Evolutionary conservation across 2,888 invertebrate species (phyloP).

Genomic region (Zhuqinia jingwanae): DNA sequence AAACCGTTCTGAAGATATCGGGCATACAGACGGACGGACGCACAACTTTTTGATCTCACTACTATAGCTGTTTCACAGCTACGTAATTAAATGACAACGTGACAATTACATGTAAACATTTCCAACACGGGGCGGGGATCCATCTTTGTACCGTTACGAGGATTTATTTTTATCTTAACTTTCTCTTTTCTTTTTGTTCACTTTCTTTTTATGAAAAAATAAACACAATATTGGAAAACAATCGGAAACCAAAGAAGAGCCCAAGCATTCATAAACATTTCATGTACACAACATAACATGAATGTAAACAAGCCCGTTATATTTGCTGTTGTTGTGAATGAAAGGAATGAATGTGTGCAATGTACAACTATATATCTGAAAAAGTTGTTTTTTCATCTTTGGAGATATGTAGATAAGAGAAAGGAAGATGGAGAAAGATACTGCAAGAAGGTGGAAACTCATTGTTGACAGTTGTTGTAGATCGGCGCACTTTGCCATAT

Average conservation of each 20-base stretch:
- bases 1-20: too few species aligned
- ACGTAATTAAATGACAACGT: too few species aligned
- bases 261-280: conserved; percentile 11
- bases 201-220: conserved; percentile 16
- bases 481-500: not conserved
- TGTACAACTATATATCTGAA: conserved; percentile 2
- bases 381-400: not conserved
- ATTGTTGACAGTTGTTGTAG: not conserved
- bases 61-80: too few species aligned
- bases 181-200: not conserved
- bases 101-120: too few species aligned
- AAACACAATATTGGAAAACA: conserved; percentile 41
- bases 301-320: not conserved
- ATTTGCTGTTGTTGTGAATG: conserved; percentile 12
- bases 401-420: not conserved
- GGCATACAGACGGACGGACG: too few species aligned
- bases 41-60: too few species aligned
- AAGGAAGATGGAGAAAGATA: not conserved
- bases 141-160: too few species aligned
- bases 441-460: not conserved
- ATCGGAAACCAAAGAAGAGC: conserved; percentile 37
- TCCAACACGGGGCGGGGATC: too few species aligned
- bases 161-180: not conserved
- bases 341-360: conserved; percentile 31
- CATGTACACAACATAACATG: not conserved